Base-by-base conservation (phyloP, 2,113 vertebrate species). In the Leptosomus discolor region DNA sequence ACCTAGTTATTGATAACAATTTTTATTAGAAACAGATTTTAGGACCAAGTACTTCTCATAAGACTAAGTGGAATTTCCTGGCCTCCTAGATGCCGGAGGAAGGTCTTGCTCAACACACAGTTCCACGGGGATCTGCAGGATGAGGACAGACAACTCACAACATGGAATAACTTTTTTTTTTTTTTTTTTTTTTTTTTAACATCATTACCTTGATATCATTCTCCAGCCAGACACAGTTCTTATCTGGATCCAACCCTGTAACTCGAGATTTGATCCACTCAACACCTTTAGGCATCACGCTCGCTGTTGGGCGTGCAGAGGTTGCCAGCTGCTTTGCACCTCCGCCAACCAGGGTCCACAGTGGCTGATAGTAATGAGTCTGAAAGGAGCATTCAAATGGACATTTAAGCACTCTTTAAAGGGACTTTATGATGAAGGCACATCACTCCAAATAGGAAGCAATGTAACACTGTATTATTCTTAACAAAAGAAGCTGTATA, bases 331-430 rank as follows among this genome's bases (percentile, higher is more conserved):
- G 97, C 94, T 99, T 99, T 43, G 99, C 99, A 20, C 99, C 99
- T 37, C 98, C 99, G 3, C 99, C 99, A 73, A 99, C 99, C 74
- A 99, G 97, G 0, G 99, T 99, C 99, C 99, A 99, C 70, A 99
- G 96, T 0, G 99, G 99, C 97, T 99, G 99, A 92, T 99, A 99
- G 95, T 99, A 99, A 92, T 99, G 99, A 87, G 96, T 98, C 99
- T 99, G 96, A 58, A 95, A 97, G 81, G 76, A 63, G 77, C 11
- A 39, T 81, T 71, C 70, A 71, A 56, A 63, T 8, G 46, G 26
- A 64, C 37, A 30, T 54, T 61, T 83, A 41, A 60, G 29, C 94
- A 50, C 41, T 29, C 32, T 67, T 83, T 67, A 86, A 77, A 63
- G 27, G 26, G 15, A 81, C 41, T 74, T 77, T 8, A 76, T 26